Evolutionary conservation across 2,888 invertebrate genomes (phyloP).

Genomic region (Daptonema setosum): DNA sequence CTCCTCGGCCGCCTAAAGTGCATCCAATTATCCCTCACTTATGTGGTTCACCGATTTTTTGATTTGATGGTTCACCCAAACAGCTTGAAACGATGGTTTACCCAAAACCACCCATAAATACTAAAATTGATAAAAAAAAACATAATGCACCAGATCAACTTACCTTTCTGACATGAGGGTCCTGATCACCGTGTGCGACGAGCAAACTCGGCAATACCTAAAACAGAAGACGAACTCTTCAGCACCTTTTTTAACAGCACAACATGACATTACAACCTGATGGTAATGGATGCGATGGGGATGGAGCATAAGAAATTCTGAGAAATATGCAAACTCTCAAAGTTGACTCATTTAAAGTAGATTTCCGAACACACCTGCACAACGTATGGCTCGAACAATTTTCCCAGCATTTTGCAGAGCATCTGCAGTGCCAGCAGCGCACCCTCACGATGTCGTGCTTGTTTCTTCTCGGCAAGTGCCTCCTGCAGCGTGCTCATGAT

Average conservation of each 20-base stretch:
- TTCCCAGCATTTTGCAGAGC: slow-evolving; percentile 72
- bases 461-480: slow-evolving; percentile 83
- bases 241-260: too few species aligned
- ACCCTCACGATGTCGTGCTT: slow-evolving; percentile 61
- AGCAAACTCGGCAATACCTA: slow-evolving; percentile 82
- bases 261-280: too few species aligned
- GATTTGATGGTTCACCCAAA: background rate
- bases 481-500: slow-evolving; percentile 79
- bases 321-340: too few species aligned
- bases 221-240: too few species aligned
- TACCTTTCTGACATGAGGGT: slow-evolving; percentile 63
- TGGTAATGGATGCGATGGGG: too few species aligned
- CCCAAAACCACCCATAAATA: background rate
- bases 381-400: slow-evolving; percentile 93
- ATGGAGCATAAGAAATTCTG: too few species aligned
- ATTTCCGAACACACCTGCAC: slow-evolving; percentile 85
- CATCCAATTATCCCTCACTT: too few species aligned
- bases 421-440: slow-evolving; percentile 79
- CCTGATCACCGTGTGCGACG: slow-evolving; percentile 80
- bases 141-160: too few species aligned
- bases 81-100: background rate
- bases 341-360: too few species aligned
- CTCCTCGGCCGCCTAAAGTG: slow-evolving; percentile 59
- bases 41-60: background rate
- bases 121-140: too few species aligned